These are phyloP conservation scores for Gallinago paraguaiae DNA, from an alignment of 2,113 vertebrate species.

Conservation along the genomic window DNA sequence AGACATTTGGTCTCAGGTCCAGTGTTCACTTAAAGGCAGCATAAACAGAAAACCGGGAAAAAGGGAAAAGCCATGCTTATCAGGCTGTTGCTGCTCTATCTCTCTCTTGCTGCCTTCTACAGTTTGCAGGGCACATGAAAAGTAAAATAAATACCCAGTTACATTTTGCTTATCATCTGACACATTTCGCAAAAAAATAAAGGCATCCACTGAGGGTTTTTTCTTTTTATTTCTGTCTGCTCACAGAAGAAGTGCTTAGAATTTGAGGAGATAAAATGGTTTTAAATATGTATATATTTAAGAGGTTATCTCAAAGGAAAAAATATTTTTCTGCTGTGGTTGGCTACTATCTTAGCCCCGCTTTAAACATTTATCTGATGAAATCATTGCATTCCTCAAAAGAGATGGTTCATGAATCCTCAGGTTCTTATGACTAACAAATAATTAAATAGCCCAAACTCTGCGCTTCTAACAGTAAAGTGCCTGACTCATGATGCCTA, in stretches of 20 bases:
- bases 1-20: conserved; percentile 39
- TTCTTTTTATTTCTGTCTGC: conserved; percentile 14
- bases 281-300: conserved; percentile 46
- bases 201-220: background rate
- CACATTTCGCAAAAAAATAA: conserved; percentile 19
- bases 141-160: conserved; percentile 56
- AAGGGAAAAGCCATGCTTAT: conserved; percentile 35
- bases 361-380: conserved; percentile 62
- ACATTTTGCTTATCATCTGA: conserved; percentile 56
- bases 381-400: conserved; percentile 56
- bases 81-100: conserved; percentile 6
- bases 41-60: conserved; percentile 26
- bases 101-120: conserved; percentile 43
- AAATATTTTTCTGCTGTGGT: conserved; percentile 32
- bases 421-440: conserved; percentile 10
- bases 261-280: conserved; percentile 4
- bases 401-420: background rate
- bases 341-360: background rate
- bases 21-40: background rate
- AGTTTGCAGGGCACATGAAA: conserved; percentile 45
- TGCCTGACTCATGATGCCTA: background rate
- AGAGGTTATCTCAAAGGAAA: conserved; percentile 51
- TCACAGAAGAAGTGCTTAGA: background rate
- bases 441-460: conserved; percentile 40
- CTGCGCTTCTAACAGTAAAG: background rate